These are phyloP conservation scores for Blastobasis adustella DNA, from an alignment of 2,888 invertebrate genomes.

Conservation along the genomic window DNA sequence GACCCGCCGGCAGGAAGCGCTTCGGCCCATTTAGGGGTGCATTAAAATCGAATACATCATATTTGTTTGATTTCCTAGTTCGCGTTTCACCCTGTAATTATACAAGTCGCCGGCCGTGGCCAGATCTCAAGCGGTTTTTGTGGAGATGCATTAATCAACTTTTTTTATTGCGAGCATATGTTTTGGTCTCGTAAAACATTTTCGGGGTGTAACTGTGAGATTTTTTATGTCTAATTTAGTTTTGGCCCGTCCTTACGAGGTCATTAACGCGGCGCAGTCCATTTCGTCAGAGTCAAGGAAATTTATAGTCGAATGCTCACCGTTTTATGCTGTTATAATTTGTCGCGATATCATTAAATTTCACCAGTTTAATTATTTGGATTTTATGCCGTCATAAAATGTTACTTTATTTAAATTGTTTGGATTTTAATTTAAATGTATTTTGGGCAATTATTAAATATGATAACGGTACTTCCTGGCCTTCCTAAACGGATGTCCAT, in stretches of 20 bases:
- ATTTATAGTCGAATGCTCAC: conserved; percentile 39
- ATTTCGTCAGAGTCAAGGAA: conserved; percentile 27
- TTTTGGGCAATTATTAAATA: too few species aligned
- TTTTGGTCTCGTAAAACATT: conserved; percentile 67
- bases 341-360: conserved; percentile 31
- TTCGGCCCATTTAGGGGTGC: conserved; percentile 73
- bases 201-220: conserved; percentile 49
- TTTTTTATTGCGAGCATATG: conserved; percentile 70
- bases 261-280: conserved; percentile 55
- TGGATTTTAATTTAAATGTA: too few species aligned
- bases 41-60: conserved; percentile 76
- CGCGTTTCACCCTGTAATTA: conserved; percentile 72
- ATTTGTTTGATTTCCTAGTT: conserved; percentile 76
- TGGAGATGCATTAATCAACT: conserved; percentile 69
- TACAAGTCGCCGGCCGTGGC: conserved; percentile 68
- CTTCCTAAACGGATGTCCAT: too few species aligned
- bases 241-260: conserved; percentile 54
- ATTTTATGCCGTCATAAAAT: not conserved
- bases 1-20: conserved; percentile 64
- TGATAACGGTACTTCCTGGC: too few species aligned
- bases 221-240: conserved; percentile 66
- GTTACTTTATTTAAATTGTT: too few species aligned
- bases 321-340: conserved; percentile 42
- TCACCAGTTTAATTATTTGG: conserved; percentile 10
- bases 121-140: conserved; percentile 63